Evolutionary conservation across 1,140 invertebrate species (phyloP), one percentile per base, ranked within the genome.

Genomic region (Zaprionus kolodkinae): DNA sequence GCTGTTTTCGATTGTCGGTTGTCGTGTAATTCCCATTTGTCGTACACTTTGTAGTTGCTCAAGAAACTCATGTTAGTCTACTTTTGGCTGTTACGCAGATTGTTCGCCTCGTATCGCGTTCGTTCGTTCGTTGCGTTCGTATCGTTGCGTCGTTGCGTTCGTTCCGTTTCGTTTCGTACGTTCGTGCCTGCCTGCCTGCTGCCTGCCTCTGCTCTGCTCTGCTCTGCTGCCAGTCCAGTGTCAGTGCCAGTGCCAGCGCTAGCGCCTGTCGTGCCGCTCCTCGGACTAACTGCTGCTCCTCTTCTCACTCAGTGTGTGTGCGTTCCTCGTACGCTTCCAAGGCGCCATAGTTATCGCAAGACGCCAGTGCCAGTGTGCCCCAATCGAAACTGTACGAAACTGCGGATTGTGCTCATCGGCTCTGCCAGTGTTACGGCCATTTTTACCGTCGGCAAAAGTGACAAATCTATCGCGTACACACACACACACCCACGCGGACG

Each of bases 71-170:
- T 92, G 91, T 92, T 92, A 92, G 91, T 92, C 91, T 92, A 92
- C 91, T 92, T 92, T 92, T 91, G 91, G 91, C 91, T 92, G 91
- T 92, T 92, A 91, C 89, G 91, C 91, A 91, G 91, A 90, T 92
- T 92, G 91, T 92, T 92, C 83, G 90, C 83, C 83, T 57, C 65
- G 70, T 57, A 52, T 63, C 57, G 33, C 62, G 66, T 67, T 76
- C 60, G 79, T 56, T 6, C 50, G 33, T 36, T 52, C 62, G 75
- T 72, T 38, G 27, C 62, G 70, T 65, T 75, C 70, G 65, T 55
- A 10, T 52, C 62, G 75, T 72, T 38, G 27, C 62, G 70, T 65
- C 57, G 70, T 62, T 55, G 6, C 33, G 33, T 10, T 35, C 33
- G 75, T 72, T 25, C 33, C 63, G 74, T 56, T 17, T 30, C 54